Evolutionary conservation across 2,113 vertebrate genomes (phyloP).

Genomic region (Boleophthalmus pectinirostris): DNA sequence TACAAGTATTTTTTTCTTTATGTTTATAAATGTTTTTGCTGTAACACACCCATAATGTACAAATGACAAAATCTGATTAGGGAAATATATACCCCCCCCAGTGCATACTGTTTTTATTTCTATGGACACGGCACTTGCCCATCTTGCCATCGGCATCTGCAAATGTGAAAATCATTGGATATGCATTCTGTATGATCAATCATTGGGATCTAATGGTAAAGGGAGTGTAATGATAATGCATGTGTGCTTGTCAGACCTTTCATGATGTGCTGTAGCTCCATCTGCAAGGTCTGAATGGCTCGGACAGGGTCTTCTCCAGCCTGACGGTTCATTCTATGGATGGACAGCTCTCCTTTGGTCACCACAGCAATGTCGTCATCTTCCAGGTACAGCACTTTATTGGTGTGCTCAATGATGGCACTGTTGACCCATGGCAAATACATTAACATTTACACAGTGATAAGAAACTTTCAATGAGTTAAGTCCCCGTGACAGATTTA

Average conservation of each 20-base stretch:
- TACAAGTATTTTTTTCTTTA: too few relatives aligned
- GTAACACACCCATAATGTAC: too few relatives aligned
- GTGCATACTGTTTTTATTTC: too few relatives aligned
- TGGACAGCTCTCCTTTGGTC: slow-evolving; percentile 86
- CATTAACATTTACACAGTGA: not conserved
- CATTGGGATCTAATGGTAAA: too few relatives aligned
- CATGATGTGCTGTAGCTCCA: slow-evolving; percentile 98
- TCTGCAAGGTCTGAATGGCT: slow-evolving; percentile 92
- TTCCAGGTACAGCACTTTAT: slow-evolving; percentile 93
- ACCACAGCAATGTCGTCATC: slow-evolving; percentile 92
- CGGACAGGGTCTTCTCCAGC: slow-evolving; percentile 87
- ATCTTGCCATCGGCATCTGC: too few relatives aligned
- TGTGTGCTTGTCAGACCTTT: slow-evolving; percentile 79
- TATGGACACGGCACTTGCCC: too few relatives aligned
- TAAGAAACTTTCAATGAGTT: not conserved
- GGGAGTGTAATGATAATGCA: too few relatives aligned
- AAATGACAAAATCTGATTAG: too few relatives aligned
- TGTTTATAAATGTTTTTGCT: too few relatives aligned
- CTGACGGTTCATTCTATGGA: slow-evolving; percentile 86
- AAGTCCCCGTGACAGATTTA: not conserved
- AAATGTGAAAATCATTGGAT: not conserved
- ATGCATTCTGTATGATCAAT: too few relatives aligned
- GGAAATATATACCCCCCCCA: too few relatives aligned
- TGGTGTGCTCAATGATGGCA: slow-evolving; percentile 96
- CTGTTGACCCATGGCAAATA: slow-evolving; percentile 60